Percentiles rank a stretch among this genome's conserved stretches.
These are phyloP conservation scores for Aurelia sp. DNA, from an alignment of 30 jellyfish, hydroid and myxozoan genomes.

Conservation along the genomic window DNA sequence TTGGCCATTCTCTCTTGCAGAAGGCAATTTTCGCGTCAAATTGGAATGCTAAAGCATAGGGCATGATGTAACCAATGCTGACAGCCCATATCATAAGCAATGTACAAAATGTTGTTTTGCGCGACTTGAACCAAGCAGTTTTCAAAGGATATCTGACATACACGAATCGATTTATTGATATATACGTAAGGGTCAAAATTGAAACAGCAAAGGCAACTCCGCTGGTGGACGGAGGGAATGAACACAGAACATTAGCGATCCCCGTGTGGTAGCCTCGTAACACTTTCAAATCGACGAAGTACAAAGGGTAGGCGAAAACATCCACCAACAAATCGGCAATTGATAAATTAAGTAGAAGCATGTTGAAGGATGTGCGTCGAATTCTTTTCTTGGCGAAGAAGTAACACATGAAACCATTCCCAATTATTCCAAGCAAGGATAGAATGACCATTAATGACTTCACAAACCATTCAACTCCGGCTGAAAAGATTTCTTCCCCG, in stretches of 20 bases:
- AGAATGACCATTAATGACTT: conserved; percentile 34
- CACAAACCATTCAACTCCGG: conserved; percentile 56
- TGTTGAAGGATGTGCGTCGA: conserved; percentile 37
- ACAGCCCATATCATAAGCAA: conserved; percentile 24
- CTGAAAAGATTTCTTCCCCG: conserved; percentile 30
- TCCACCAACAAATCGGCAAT: conserved; percentile 51
- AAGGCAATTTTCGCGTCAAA: conserved; percentile 10
- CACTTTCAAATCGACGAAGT: conserved; percentile 33
- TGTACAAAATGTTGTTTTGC: conserved; percentile 1
- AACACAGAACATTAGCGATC: conserved; percentile 51
- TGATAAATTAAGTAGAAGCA: conserved; percentile 49
- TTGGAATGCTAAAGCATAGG: conserved; percentile 45
- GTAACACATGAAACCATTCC: conserved; percentile 59
- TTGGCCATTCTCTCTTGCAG: conserved; percentile 64
- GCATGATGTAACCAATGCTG: conserved; percentile 2
- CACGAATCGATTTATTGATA: conserved; percentile 49
- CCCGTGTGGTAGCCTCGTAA: not conserved
- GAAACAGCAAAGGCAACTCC: conserved; percentile 63
- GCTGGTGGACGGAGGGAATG: conserved; percentile 76
- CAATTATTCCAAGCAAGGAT: conserved; percentile 36
- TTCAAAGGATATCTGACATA: conserved; percentile 33
- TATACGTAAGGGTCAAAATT: conserved; percentile 39
- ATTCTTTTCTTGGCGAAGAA: conserved; percentile 24
- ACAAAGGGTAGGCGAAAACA: conserved; percentile 53
- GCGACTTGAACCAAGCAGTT: conserved; percentile 52